A percentile compares a stretch with the other conserved stretches of the same genome.
These are phyloP conservation scores for Calvadosia cruxmelitensis DNA, from an alignment of 30 jellyfish, hydroid and myxozoan species.

Conservation along the genomic window DNA sequence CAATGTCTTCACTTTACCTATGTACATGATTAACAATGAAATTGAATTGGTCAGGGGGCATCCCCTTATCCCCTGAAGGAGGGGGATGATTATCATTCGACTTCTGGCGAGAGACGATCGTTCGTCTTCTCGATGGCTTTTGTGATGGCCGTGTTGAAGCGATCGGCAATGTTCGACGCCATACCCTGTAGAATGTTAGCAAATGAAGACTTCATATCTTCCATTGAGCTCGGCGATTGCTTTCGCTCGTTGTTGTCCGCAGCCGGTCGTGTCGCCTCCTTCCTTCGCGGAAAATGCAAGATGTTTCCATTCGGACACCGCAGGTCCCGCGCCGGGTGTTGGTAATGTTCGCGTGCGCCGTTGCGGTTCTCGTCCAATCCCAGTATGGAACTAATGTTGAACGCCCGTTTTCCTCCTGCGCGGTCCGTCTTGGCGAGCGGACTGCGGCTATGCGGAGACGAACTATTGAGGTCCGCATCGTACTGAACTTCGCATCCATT, in stretches of 20 bases:
- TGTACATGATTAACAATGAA: too few species aligned
- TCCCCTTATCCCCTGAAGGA: too few species aligned
- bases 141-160: slow-evolving; percentile 33
- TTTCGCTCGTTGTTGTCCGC: not conserved
- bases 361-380: slow-evolving; percentile 40
- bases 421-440: slow-evolving; percentile 14
- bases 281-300: not conserved
- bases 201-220: slow-evolving; percentile 48
- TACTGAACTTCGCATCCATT: not conserved
- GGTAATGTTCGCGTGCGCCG: not conserved
- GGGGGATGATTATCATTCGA: too few species aligned
- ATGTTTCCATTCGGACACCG: not conserved
- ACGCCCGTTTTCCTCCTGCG: slow-evolving; percentile 26
- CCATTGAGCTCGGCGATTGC: slow-evolving; percentile 16
- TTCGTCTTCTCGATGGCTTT: slow-evolving; percentile 35
- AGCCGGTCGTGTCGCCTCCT: not conserved
- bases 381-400: slow-evolving; percentile 50
- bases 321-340: not conserved
- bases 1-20: too few species aligned
- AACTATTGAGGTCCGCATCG: not conserved
- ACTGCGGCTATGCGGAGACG: not conserved
- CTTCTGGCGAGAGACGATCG: too few species aligned
- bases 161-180: slow-evolving; percentile 1
- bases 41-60: too few species aligned
- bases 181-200: slow-evolving; percentile 48